phyloP scores from a whole-genome alignment of 2,888 invertebrate genomes.

The Ypsolopha scabrella region DNA sequence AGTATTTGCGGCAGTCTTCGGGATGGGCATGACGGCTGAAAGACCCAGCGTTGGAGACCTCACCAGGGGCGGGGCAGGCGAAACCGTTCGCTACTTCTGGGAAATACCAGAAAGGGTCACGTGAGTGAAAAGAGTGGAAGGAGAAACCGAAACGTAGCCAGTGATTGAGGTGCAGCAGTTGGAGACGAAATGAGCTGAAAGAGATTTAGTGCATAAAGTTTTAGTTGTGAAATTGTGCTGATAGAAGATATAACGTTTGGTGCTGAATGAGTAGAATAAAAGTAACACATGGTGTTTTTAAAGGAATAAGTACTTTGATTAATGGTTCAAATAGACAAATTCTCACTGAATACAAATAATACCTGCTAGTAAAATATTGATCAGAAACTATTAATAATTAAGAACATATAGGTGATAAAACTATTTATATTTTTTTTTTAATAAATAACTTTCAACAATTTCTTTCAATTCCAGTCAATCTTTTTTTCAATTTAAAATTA shows the following conservation, averaged over 20 bases:
- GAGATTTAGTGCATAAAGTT: conserved; percentile 15
- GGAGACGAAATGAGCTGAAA: conserved; percentile 21
- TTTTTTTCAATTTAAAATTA: no score
- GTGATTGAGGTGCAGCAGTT: conserved; percentile 20
- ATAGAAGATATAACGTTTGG: not conserved
- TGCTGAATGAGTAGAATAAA: not conserved
- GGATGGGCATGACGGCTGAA: conserved; percentile 97
- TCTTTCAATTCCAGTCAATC: no score
- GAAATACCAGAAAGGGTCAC: conserved; percentile 44
- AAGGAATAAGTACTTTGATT: no score
- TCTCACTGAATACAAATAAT: no score
- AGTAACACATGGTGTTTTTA: no score
- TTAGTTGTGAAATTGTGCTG: not conserved
- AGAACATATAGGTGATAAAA: no score
- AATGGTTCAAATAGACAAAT: no score
- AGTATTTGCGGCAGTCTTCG: conserved; percentile 95
- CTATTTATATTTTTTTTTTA: no score
- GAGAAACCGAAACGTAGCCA: conserved; percentile 30
- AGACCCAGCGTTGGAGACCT: conserved; percentile 84
- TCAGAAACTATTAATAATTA: not conserved
- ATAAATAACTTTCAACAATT: not conserved
- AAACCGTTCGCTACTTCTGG: conserved; percentile 93
- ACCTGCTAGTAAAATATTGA: no score
- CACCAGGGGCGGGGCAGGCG: conserved; percentile 85
- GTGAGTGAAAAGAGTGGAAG: conserved; percentile 38